Base-by-base conservation (phyloP, 1,140 invertebrate species). In the Camponotus vicinus region DNA sequence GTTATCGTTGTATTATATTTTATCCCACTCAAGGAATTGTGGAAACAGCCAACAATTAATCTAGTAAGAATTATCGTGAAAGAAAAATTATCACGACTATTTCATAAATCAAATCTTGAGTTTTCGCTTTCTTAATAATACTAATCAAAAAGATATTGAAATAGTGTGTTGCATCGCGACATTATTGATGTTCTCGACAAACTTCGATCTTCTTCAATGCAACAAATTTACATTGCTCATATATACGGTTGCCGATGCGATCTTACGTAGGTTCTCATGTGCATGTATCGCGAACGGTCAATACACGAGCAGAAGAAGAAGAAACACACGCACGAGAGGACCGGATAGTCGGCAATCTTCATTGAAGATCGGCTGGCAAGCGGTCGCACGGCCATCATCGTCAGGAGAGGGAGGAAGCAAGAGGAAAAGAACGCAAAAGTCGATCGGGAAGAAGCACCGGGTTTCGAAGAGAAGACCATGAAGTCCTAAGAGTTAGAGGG, bases 331-430 rank as follows among this genome's bases (percentile, higher is more conserved):
- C 59, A 85, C 34, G 63, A 15, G 61, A 32, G n/a, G 82, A 37
- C 37, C 57, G 75, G 63, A 64, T 66, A 42, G 82, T 66, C 82
- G 82, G 82, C 73, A 78, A 85, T 78, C 61, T 85, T 85, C 82
- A 85, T 85, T 85, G 82, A 85, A 85, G 82, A 78, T 85, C 73
- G 82, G 34, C 34, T 85, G 82, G 82, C 21, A 85, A 77, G 82
- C 71, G 82, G 82, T 85, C 82, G 73, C 82, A 85, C 82, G 82
- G 73, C 82, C 61, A 78, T 85, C 82, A 85, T 57, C 55, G 73
- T 85, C 82, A 37, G 73, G 9, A 42, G 59, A 63, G 59, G 27
- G 32, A 79, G 77, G 79, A 83, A 85, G 45, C 32, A 84, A 64
- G 59, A 84, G 66, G 82, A 84, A 45, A 45, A 85, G 21, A 57